phyloP scores from a whole-genome alignment of 2,797 vertebrate genomes.

The Oryzias dopingdopingensis region DNA sequence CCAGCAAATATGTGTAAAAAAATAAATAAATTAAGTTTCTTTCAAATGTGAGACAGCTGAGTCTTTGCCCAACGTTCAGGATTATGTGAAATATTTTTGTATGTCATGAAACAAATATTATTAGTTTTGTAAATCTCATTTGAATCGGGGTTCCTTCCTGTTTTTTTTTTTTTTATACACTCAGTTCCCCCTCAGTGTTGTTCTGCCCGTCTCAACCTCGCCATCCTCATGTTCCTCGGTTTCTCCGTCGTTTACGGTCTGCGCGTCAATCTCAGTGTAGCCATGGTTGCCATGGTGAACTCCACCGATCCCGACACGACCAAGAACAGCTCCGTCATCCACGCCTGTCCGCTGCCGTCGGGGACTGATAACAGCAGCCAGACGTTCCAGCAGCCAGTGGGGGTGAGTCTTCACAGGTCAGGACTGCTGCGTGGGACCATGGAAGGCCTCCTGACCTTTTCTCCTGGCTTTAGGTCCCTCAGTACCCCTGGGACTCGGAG shows the following conservation, averaged over 20 bases:
- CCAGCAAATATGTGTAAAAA: too few species aligned
- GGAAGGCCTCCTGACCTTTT: not conserved
- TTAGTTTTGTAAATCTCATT: not conserved
- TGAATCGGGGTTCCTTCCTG: not conserved
- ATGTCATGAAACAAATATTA: too few species aligned
- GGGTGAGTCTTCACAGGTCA: constrained; percentile 58
- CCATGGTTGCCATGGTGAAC: constrained; percentile 88
- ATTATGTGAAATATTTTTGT: too few species aligned
- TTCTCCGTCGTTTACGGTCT: constrained; percentile 83
- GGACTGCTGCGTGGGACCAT: too few species aligned
- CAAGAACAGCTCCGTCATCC: constrained; percentile 39
- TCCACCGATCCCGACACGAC: constrained; percentile 41
- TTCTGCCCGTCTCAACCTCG: constrained; percentile 80
- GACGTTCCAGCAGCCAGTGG: constrained; percentile 45
- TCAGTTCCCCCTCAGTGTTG: constrained; percentile 77
- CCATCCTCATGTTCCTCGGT: constrained; percentile 83
- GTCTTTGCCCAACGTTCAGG: too few species aligned
- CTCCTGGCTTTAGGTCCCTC: constrained; percentile 64
- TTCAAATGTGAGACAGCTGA: too few species aligned
- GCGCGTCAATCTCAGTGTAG: constrained; percentile 86
- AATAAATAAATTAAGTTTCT: too few species aligned
- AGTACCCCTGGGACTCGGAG: constrained; percentile 79
- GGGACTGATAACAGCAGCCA: constrained; percentile 35
- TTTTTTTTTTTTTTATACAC: not conserved
- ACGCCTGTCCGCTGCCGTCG: constrained; percentile 56